phyloP scores from a whole-genome alignment of 2,797 vertebrate genomes.

The Bufotes viridis region DNA sequence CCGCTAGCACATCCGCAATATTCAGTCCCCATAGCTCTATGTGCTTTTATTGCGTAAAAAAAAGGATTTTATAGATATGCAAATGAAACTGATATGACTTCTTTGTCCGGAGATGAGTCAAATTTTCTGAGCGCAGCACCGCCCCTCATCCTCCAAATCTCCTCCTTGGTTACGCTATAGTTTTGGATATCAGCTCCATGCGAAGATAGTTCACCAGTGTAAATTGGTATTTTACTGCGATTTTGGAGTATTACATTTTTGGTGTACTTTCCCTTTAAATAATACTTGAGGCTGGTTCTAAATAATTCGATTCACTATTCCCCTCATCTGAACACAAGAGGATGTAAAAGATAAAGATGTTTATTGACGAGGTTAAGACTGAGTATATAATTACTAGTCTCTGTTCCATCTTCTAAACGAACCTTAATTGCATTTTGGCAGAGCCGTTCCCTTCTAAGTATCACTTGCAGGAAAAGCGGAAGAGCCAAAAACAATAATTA shows the following conservation, averaged over 20 bases:
- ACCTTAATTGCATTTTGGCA: constrained; percentile 41
- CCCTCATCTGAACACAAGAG: constrained; percentile 5
- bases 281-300: not conserved
- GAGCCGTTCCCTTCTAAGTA: not conserved
- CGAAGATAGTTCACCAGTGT: no score
- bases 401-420: constrained; percentile 34
- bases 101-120: no score
- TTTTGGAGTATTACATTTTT: not conserved
- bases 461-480: constrained; percentile 30
- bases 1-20: no score
- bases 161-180: no score
- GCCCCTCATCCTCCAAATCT: no score
- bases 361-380: constrained; percentile 18
- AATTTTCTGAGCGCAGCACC: no score
- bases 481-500: constrained; percentile 49
- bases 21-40: no score
- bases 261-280: not conserved
- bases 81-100: no score
- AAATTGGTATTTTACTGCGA: not conserved
- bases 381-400: constrained; percentile 37
- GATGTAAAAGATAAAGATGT: constrained; percentile 23
- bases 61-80: no score
- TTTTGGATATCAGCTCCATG: no score
- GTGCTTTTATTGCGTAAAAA: no score
- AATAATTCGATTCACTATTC: no score